These are phyloP conservation scores for Zaprionus kolodkinae DNA, from an alignment of 1,140 invertebrate species.

Conservation along the genomic window DNA sequence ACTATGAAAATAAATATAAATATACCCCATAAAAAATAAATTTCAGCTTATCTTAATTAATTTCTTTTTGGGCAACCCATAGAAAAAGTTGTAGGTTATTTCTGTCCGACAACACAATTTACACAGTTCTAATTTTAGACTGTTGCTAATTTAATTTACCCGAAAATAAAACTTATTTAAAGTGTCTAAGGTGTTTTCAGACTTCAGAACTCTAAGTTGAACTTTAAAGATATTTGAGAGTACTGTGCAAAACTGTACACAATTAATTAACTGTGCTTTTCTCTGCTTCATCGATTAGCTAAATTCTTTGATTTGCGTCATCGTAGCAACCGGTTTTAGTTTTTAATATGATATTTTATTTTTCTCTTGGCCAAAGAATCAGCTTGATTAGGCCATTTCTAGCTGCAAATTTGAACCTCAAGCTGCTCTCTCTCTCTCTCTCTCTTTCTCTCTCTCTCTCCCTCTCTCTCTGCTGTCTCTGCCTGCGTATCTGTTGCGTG, in stretches of 20 bases:
- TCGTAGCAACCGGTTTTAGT: constrained; percentile 18
- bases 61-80: background rate
- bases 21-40: background rate
- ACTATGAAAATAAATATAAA: background rate
- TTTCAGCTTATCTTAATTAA: background rate
- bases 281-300: background rate
- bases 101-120: background rate
- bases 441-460: constrained; percentile 29
- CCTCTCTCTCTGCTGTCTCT: constrained; percentile 28
- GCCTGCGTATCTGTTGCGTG: constrained; percentile 58
- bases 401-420: background rate
- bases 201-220: background rate
- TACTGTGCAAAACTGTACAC: background rate
- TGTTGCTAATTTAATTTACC: background rate
- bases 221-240: background rate
- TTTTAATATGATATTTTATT: background rate
- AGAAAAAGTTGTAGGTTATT: background rate
- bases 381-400: constrained; percentile 5
- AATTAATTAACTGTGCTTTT: constrained; percentile 6
- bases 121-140: constrained; percentile 5
- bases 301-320: constrained; percentile 25
- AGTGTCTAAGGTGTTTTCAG: too few species aligned
- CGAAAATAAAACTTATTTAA: background rate
- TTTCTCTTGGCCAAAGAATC: background rate
- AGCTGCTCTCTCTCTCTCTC: too few species aligned